phyloP scores from a whole-genome alignment of 2,113 vertebrate species.

The Pedetes capensis region DNA sequence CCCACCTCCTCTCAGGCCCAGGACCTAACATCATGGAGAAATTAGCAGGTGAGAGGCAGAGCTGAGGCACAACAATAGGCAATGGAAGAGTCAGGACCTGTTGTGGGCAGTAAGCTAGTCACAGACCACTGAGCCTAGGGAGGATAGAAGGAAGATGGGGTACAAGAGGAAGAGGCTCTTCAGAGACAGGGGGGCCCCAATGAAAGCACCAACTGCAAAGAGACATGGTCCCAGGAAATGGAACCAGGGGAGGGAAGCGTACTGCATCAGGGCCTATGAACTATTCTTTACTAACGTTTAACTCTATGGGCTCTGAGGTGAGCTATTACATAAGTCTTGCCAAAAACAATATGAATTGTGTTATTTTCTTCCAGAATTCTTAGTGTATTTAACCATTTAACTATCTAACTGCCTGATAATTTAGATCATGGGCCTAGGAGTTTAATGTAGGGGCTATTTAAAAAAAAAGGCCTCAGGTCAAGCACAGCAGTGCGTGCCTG shows the following conservation, averaged over 20 bases:
- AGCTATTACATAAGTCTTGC: not conserved
- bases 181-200: not conserved
- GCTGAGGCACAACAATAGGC: not conserved
- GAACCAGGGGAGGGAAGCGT: not conserved
- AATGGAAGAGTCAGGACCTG: not conserved
- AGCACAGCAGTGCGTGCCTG: no score
- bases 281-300: not conserved
- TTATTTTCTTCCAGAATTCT: not conserved
- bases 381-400: not conserved
- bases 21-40: not conserved
- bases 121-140: not conserved
- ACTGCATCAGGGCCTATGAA: not conserved
- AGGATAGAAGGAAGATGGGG: not conserved
- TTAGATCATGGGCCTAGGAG: not conserved
- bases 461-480: no score
- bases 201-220: not conserved
- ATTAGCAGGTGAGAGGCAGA: not conserved
- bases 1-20: not conserved
- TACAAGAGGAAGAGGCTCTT: not conserved
- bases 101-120: not conserved
- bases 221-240: not conserved
- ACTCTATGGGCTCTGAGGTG: not conserved
- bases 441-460: not conserved
- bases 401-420: not conserved
- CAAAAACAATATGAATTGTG: not conserved